Conservation (phyloP, 2,797 vertebrate genomes). For the Oryzias sinensis region DNA sequence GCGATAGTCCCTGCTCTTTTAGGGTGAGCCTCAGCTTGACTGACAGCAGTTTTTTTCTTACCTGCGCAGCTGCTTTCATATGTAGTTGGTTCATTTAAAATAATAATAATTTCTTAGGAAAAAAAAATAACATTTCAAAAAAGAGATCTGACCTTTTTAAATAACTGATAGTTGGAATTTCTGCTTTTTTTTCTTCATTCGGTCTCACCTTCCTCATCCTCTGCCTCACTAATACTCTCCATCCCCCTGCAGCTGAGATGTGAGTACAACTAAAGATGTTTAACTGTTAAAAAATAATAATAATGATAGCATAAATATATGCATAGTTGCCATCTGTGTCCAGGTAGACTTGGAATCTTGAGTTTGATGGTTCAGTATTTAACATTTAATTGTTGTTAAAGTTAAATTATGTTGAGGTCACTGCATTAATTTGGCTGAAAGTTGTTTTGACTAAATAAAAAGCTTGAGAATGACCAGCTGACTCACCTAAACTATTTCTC, state of each 20-base stretch:
- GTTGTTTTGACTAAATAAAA: slow-evolving; percentile 5
- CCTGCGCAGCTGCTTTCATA: slow-evolving; percentile 13
- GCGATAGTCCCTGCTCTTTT: neutral
- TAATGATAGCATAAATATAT: neutral
- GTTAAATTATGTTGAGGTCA: rapidly evolving
- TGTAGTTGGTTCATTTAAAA: neutral
- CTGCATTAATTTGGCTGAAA: neutral
- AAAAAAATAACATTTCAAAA: slow-evolving; percentile 12
- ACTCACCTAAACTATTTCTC: slow-evolving; percentile 41
- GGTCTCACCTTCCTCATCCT: neutral
- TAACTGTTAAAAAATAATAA: too few relatives aligned
- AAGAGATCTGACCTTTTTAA: slow-evolving; percentile 7
- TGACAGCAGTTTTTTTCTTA: neutral
- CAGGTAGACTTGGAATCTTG: neutral
- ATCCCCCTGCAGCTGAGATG: slow-evolving; percentile 65
- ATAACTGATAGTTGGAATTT: slow-evolving; percentile 1
- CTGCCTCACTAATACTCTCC: slow-evolving; percentile 50
- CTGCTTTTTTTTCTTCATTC: neutral
- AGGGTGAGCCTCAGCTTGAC: slow-evolving; percentile 21
- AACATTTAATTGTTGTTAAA: rapidly evolving
- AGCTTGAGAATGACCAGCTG: slow-evolving; percentile 34
- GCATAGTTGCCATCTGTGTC: rapidly evolving
- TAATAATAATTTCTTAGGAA: neutral
- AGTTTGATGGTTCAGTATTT: neutral
- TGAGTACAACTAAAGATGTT: slow-evolving; percentile 56